These are phyloP conservation scores for Odontesthes bonariensis DNA, from an alignment of 2,113 vertebrate species.

Conservation along the genomic window DNA sequence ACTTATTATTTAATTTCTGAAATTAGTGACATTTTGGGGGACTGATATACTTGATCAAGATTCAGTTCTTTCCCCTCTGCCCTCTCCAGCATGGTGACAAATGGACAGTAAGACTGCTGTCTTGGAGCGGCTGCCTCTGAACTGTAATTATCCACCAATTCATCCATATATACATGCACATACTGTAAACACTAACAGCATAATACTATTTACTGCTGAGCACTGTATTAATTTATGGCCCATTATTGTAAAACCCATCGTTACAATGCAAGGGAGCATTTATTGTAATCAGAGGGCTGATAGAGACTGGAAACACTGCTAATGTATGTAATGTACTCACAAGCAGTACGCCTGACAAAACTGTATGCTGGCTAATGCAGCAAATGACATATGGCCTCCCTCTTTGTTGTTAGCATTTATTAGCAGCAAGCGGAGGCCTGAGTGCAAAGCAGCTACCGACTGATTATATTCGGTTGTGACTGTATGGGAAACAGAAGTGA, in stretches of 20 bases:
- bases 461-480: conserved; percentile 64
- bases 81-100: conserved; percentile 35
- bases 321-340: conserved; percentile 76
- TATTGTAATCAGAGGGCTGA: conserved; percentile 72
- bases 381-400: conserved; percentile 67
- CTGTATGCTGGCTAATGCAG: conserved; percentile 60
- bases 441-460: conserved; percentile 39
- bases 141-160: conserved; percentile 74
- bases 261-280: conserved; percentile 66
- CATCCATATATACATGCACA: conserved; percentile 58
- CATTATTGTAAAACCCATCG: conserved; percentile 77
- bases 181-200: conserved; percentile 74
- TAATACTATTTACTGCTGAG: conserved; percentile 79
- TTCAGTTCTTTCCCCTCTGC: conserved; percentile 15
- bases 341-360: conserved; percentile 58
- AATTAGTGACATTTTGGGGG: conserved; percentile 57
- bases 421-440: conserved; percentile 36
- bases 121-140: conserved; percentile 69
- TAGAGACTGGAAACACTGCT: conserved; percentile 68
- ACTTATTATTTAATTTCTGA: conserved; percentile 51
- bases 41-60: conserved; percentile 62
- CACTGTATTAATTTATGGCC: conserved; percentile 81
- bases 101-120: conserved; percentile 72
- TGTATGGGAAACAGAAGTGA: conserved; percentile 48
- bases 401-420: conserved; percentile 67